Base-by-base conservation (phyloP, 1,140 invertebrate genomes). In the Sycophaga agraensis region DNA sequence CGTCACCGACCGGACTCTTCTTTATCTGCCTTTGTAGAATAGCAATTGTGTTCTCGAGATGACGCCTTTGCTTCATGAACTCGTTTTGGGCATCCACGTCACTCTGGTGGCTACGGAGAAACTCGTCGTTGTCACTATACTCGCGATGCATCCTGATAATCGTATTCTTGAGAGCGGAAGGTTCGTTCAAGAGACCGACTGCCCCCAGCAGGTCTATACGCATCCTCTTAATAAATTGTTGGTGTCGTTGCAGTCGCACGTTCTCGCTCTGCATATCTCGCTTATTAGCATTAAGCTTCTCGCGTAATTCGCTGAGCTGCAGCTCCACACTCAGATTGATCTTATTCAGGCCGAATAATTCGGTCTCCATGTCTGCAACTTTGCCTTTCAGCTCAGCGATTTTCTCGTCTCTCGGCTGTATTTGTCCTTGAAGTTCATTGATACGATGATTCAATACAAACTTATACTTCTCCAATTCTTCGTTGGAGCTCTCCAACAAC, bases 371-470 rank as follows among this genome's bases (percentile, higher is more conserved):
- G 60, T 92, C 88, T 49, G 86, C 82, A 42, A 92, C 92, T 73
- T 92, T 89, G 37, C 89, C 84, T 65, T 89, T 89, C 77, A 92
- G 88, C 43, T 89, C 87, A 70, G 87, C 87, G 43, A 95, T 94
- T 68, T 88, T 87, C 35, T 84, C 78, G 66, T 94, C 91, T 63
- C 89, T 84, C 1, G 91, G 91, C 70, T 94, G 89, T 68, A 95
- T 91, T 79, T 94, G 87, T 76, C 86, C 87, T 73, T 92, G 91
- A 9, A 94, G 72, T 73, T 95, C 92, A 39, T 88, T 87, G 31
- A 96, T 93, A 78, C 94, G 94, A 70, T 93, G 92, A 68, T 93
- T 91, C 16, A 95, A 76, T 12, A 95, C 91, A 76, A 93, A 94
- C 73, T 93, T 94, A 68, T 90, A 93, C 72, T 96, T 96, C 70